Evolutionary conservation across 2,888 invertebrate species (phyloP).

Genomic region (Andrena flavipes): DNA sequence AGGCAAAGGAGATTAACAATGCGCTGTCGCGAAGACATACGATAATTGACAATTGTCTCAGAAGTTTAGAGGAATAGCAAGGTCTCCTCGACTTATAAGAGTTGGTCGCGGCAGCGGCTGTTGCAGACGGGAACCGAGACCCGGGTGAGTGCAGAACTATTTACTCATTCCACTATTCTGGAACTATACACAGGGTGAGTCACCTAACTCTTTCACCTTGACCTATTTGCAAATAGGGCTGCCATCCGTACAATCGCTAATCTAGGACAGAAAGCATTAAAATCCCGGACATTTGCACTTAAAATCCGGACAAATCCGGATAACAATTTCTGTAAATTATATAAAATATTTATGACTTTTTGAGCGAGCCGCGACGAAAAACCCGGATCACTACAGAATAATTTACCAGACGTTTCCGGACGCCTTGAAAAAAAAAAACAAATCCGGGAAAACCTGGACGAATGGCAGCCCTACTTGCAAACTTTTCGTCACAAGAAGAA

Average conservation of each 20-base stretch:
- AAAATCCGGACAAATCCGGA: no score
- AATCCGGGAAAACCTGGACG: no score
- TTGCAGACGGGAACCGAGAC: background rate
- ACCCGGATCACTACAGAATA: no score
- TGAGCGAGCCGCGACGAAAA: no score
- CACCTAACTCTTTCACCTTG: background rate
- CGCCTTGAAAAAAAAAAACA: no score
- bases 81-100: constrained; percentile 37
- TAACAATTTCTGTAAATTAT: no score
- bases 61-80: constrained; percentile 5
- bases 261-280: no score
- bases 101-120: background rate
- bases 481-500: background rate
- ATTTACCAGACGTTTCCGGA: no score
- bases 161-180: background rate
- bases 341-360: no score
- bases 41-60: constrained; percentile 25
- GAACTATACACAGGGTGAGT: background rate
- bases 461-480: background rate
- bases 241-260: no score
- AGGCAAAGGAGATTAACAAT: background rate
- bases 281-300: no score
- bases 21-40: constrained; percentile 5
- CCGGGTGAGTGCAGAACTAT: constrained; percentile 7
- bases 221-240: background rate